phyloP scores from a whole-genome alignment of 2,113 vertebrate genomes.

The Calyptommatus sinebrachiatus region DNA sequence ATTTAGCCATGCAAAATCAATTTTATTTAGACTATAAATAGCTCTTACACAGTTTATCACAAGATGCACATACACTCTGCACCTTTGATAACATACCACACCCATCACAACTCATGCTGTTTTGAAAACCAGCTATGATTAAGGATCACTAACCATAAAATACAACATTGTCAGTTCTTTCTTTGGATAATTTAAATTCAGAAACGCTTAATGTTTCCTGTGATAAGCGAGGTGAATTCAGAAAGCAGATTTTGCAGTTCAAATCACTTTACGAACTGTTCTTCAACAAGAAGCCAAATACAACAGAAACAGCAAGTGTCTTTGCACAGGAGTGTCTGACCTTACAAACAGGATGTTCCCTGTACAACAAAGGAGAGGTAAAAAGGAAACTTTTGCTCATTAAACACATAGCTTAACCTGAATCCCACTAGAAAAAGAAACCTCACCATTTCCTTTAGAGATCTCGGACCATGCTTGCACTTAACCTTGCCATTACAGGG shows the following conservation, averaged over 20 bases:
- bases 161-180: background rate
- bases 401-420: background rate
- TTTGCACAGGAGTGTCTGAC: background rate
- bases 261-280: background rate
- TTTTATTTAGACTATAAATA: conserved; percentile 48
- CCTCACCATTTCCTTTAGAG: conserved; percentile 48
- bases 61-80: conserved; percentile 19
- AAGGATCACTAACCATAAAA: background rate
- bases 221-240: background rate
- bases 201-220: conserved; percentile 11
- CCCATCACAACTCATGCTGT: background rate
- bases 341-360: background rate
- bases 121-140: background rate
- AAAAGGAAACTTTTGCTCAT: background rate
- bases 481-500: too few relatives aligned
- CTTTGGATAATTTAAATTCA: conserved; percentile 26
- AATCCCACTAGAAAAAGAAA: conserved; percentile 45
- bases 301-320: background rate
- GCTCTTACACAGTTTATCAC: conserved; percentile 31
- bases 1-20: conserved; percentile 25
- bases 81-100: background rate
- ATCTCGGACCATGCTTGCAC: background rate
- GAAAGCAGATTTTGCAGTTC: background rate
- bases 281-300: background rate
- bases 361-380: background rate